Evolutionary conservation across 2,888 invertebrate genomes (phyloP), one percentile per base, ranked within the genome.

Genomic region (Stomorhina lunata): DNA sequence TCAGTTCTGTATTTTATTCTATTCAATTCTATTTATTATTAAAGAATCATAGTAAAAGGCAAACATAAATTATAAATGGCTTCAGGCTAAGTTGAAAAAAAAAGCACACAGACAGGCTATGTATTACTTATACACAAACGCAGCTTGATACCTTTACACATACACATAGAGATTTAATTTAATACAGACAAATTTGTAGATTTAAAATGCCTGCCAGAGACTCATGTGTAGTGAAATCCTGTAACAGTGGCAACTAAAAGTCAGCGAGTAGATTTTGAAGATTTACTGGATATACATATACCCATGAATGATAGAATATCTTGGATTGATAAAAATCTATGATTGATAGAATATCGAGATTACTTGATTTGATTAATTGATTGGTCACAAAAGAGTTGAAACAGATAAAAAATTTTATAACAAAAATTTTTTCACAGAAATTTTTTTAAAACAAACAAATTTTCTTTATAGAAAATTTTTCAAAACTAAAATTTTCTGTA

Each of bases 41-140:
- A 75, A 75, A 66, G 65, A 75, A 65, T 75, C 65, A 65, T 76
- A 34, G 66, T 68, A 66, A 76, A 76, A 68, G 76, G 66, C 76
- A 76, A 76, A 76, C 76, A 76, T 76, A 68, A 76, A 76, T 76
- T 76, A 76, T 76, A 66, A 76, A 76, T 76, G 66, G 76, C 76
- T 76, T 76, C 50, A 27, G 76, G 76, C 55, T 76, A 59, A 66
- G 27, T 55, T 48, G 48, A 76, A 37, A 50, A n/a, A n/a, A 32
- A 45, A 57, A 45, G 10, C 40, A 40, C 22, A 61, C 10, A 10
- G 20, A 37, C 25, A 40, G 15, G 43, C 68, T 53, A 6, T 17
- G 2, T 65, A 6, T 34, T 43, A 17, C 34, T 22, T 32, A 66
- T n/a, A 10, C n/a, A 65, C 40, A 48, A n/a, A n/a, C n/a, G n/a